phyloP scores from a whole-genome alignment of 1,140 invertebrate genomes.

The Drosophila pachea region DNA sequence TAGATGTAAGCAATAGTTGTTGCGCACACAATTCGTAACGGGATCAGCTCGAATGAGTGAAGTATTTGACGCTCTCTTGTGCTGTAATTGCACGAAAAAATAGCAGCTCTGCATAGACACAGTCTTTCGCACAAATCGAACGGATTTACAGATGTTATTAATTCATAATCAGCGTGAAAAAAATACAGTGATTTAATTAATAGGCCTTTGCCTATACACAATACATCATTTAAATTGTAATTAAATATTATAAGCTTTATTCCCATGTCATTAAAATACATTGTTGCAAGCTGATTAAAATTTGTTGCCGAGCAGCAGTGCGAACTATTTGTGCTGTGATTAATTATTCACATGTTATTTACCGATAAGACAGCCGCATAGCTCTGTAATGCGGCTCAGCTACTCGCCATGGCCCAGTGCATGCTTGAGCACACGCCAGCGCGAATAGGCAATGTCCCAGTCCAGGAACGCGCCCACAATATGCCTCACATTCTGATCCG shows the following conservation, averaged over 20 bases:
- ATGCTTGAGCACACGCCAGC: conserved; percentile 79
- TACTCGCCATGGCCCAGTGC: conserved; percentile 7
- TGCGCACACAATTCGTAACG: neutral
- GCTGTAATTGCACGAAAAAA: too few relatives aligned
- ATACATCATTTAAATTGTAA: neutral
- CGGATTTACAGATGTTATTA: neutral
- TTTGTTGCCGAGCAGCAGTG: neutral
- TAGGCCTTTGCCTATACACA: neutral
- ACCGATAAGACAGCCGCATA: conserved; percentile 2
- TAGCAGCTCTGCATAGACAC: too few relatives aligned
- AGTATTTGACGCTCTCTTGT: neutral
- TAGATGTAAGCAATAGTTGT: too few relatives aligned
- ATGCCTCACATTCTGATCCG: conserved; percentile 81
- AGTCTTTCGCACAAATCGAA: neutral
- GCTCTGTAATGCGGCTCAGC: too few relatives aligned
- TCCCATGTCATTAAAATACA: conserved; percentile 3
- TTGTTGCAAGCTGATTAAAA: conserved; percentile 9
- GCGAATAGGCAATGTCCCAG: conserved; percentile 86
- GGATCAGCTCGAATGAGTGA: neutral
- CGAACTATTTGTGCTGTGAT: neutral
- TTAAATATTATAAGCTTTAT: conserved; percentile 8
- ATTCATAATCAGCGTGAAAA: neutral
- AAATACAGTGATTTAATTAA: conserved; percentile 4
- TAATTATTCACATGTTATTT: conserved; percentile 13
- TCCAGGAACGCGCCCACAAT: conserved; percentile 86